Percentiles rank a stretch among this genome's conserved stretches.
Evolutionary conservation across 2,888 invertebrate genomes (phyloP).

Genomic region (Heliconius erato): DNA sequence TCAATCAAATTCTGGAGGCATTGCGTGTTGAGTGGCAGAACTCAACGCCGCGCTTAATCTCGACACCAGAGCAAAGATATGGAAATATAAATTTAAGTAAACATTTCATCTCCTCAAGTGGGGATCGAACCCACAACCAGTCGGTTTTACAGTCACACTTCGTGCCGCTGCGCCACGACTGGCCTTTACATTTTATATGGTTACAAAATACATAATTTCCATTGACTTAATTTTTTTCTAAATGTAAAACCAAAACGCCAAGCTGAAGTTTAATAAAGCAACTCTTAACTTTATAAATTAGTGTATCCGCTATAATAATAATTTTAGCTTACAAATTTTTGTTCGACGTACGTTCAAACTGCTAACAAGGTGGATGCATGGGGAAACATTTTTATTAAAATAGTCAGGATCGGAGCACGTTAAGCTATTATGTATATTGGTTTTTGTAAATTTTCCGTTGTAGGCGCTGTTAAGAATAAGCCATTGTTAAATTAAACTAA

Average conservation of each 20-base stretch:
- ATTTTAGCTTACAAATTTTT: conserved; percentile 46
- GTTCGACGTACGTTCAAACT: conserved; percentile 46
- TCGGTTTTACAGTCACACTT: no score
- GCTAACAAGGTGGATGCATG: conserved; percentile 46
- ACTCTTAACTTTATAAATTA: conserved; percentile 48
- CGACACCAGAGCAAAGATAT: no score
- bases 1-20: no score
- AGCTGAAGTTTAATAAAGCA: conserved; percentile 44
- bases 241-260: conserved; percentile 24
- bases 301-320: conserved; percentile 43
- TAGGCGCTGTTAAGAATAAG: not conserved
- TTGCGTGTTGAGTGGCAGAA: no score
- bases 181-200: no score
- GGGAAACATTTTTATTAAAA: conserved; percentile 39
- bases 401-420: conserved; percentile 23
- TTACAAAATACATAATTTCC: not conserved
- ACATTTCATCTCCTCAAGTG: no score
- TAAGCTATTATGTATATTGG: conserved; percentile 15
- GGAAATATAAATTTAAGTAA: no score
- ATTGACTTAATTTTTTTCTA: conserved; percentile 21
- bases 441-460: not conserved
- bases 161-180: no score
- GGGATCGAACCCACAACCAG: no score
- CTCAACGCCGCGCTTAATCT: no score
- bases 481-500: not conserved